Conservation (phyloP, 2,797 vertebrate genomes). For the Phoxinus dragarum region DNA sequence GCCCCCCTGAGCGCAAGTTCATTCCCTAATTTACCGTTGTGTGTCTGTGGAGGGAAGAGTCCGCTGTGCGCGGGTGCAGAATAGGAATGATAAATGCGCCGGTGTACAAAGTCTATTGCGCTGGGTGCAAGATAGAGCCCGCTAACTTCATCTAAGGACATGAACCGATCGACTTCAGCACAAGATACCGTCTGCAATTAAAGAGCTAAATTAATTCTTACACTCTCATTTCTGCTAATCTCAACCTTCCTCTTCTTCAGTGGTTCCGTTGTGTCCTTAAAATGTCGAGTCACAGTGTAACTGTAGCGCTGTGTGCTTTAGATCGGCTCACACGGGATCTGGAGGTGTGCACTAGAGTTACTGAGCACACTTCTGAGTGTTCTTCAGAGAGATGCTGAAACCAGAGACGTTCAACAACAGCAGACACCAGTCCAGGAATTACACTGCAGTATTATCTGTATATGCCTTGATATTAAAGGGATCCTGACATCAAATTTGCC, state of each 20-base stretch:
- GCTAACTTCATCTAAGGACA: neutral
- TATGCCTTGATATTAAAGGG: neutral
- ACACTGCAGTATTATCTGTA: neutral
- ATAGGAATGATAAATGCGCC: too few species aligned
- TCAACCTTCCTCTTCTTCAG: conserved; percentile 68
- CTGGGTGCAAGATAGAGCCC: too few species aligned
- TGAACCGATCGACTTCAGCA: conserved; percentile 64
- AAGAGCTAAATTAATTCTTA: conserved; percentile 76
- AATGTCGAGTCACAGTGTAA: conserved; percentile 76
- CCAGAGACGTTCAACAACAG: neutral
- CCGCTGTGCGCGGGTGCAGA: too few species aligned
- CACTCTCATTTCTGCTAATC: conserved; percentile 75
- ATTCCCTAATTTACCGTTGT: too few species aligned
- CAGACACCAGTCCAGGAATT: neutral
- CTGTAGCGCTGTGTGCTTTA: conserved; percentile 68
- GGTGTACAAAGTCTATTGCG: too few species aligned
- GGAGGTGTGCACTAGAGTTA: conserved; percentile 4
- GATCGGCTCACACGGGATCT: conserved; percentile 34
- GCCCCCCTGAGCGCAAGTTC: too few species aligned
- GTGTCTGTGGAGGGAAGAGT: too few species aligned
- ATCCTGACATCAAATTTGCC: neutral
- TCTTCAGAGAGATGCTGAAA: neutral
- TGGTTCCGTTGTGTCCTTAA: conserved; percentile 70
- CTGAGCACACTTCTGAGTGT: neutral
- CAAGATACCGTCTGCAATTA: conserved; percentile 82